Evolutionary conservation across 2,888 invertebrate genomes (phyloP).

Genomic region (Drosophila neonasuta): DNA sequence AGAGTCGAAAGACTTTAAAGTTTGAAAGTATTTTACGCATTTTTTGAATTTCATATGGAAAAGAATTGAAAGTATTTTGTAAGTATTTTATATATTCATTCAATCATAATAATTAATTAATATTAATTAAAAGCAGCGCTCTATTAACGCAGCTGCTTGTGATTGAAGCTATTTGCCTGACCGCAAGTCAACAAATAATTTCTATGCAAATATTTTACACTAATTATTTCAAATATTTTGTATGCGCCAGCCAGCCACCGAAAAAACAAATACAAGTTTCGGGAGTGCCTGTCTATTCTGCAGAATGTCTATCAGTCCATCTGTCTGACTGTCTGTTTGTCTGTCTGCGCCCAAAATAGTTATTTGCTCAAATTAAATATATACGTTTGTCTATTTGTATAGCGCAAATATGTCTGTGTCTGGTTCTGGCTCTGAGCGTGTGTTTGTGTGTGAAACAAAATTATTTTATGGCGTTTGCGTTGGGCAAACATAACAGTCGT

Average conservation of each 20-base stretch:
- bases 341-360: slow-evolving; percentile 69
- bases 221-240: slow-evolving; percentile 76
- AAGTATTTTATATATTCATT: background rate
- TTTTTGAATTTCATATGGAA: too few relatives aligned
- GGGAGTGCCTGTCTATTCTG: slow-evolving; percentile 19
- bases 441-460: slow-evolving; percentile 57
- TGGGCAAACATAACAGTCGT: slow-evolving; percentile 56
- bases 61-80: background rate
- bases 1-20: background rate
- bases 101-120: background rate
- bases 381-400: slow-evolving; percentile 76
- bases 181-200: slow-evolving; percentile 75
- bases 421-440: slow-evolving; percentile 36
- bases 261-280: slow-evolving; percentile 41
- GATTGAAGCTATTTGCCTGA: slow-evolving; percentile 37
- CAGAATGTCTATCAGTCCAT: slow-evolving; percentile 17
- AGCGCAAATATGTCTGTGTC: slow-evolving; percentile 67
- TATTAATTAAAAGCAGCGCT: slow-evolving; percentile 15
- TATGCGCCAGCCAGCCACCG: slow-evolving; percentile 52
- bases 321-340: slow-evolving; percentile 27
- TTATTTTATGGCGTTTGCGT: slow-evolving; percentile 74
- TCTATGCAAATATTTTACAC: slow-evolving; percentile 76
- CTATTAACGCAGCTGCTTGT: slow-evolving; percentile 49
- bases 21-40: too few relatives aligned
- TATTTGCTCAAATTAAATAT: slow-evolving; percentile 76